Evolutionary conservation across 2,113 vertebrate genomes (phyloP), one percentile per base, ranked within the genome.

Genomic region (Perognathus longimembris): DNA sequence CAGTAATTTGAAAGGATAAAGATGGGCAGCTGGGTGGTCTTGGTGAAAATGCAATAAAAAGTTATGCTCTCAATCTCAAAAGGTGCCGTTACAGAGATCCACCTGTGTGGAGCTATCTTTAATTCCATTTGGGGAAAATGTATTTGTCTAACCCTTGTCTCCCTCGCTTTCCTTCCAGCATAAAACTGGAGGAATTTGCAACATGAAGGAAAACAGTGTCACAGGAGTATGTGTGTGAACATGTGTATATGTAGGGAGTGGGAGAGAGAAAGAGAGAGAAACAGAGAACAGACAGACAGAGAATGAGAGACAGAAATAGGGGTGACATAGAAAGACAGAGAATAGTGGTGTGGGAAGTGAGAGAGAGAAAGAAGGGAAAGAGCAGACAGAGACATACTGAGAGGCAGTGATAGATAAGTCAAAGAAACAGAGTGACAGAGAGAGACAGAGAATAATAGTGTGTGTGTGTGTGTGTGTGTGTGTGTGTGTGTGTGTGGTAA

Each of bases 71-170:
- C 79, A 89, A 80, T 92, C 78, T 57, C 84, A 75, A 94, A 95
- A 66, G 67, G 84, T 92, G 76, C 40, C 1, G 0, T 92, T 34
- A 59, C 83, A 0, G 15, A 93, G 81, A 78, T 36, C 92, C 96
- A 95, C 96, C 96, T 95, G 96, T 89, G 96, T 75, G 54, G 76
- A 89, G 80, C 87, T 94, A 97, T 96, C 92, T 96, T 96, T 94
- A 95, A 95, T 88, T 74, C 40, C 24, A 22, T 79, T 74, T 1
- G 50, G 94, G 95, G 93, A 95, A 34, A 69, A 64, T 94, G 92
- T 96, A 87, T 86, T 76, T 85, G 77, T 40, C 81, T 84, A 92
- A 96, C 79, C 71, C 92, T 94, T 93, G 75, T 90, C 54, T 92
- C 38, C 54, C 45, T 84, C 45, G 42, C 63, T 95, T 80, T 24